Evolutionary conservation across 2,888 invertebrate genomes (phyloP).

Genomic region (Papilio demoleus): DNA sequence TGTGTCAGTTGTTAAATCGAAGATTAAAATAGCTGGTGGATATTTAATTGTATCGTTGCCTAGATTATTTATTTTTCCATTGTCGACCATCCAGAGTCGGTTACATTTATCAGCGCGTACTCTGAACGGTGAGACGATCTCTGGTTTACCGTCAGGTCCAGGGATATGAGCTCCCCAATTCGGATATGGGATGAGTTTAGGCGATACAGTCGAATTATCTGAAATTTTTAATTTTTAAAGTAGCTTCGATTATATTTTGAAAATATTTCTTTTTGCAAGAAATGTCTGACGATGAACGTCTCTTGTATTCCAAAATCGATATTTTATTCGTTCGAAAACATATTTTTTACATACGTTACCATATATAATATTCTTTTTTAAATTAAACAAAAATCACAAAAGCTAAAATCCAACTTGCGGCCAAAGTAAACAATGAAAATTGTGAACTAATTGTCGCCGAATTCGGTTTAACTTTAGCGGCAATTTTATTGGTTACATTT

Average conservation of each 20-base stretch:
- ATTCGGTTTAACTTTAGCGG: conserved; percentile 59
- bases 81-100: conserved; percentile 91
- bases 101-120: conserved; percentile 89
- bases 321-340: background rate
- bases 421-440: conserved; percentile 53
- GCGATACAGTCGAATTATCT: conserved; percentile 87
- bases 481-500: conserved; percentile 69
- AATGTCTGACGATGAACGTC: no score
- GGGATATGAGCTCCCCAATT: conserved; percentile 90
- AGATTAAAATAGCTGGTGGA: conserved; percentile 87
- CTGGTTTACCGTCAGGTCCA: conserved; percentile 75
- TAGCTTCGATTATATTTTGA: no score
- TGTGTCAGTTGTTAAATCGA: conserved; percentile 88
- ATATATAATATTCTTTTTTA: background rate
- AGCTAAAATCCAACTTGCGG: conserved; percentile 35
- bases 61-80: conserved; percentile 86
- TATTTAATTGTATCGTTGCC: conserved; percentile 76
- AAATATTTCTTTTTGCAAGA: no score
- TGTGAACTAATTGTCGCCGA: conserved; percentile 52
- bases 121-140: conserved; percentile 89
- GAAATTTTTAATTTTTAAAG: no score
- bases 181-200: conserved; percentile 89
- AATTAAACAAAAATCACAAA: conserved; percentile 31
- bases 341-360: background rate
- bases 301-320: background rate